Evolutionary conservation across 2,797 vertebrate species (phyloP).

Genomic region (Tapirus indicus): DNA sequence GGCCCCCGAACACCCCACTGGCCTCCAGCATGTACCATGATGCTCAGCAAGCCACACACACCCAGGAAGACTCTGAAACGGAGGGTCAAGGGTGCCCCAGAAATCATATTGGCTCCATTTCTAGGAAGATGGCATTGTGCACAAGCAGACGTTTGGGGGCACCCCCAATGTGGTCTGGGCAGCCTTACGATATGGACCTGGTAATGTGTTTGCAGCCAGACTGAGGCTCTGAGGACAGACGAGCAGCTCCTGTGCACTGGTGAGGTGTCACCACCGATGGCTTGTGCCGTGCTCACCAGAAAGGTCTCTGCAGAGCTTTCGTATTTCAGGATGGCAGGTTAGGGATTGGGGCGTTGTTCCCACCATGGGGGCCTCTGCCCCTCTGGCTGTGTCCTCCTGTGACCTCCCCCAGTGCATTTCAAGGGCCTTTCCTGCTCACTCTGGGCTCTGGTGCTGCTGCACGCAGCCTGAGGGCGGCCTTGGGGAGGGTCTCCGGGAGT

Average conservation of each 20-base stretch:
- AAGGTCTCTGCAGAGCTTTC: not conserved
- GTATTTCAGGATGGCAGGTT: not conserved
- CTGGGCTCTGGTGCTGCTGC: not conserved
- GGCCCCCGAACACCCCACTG: not conserved
- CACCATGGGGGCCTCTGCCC: not conserved
- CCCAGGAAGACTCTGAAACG: not conserved
- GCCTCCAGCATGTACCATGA: not conserved
- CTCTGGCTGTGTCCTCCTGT: not conserved
- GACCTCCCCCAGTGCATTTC: not conserved
- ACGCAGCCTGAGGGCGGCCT: not conserved
- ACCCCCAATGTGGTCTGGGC: not conserved
- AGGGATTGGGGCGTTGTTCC: not conserved
- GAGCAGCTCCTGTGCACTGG: not conserved
- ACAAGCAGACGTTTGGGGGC: accelerated
- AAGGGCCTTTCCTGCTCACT: no score
- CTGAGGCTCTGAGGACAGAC: not conserved
- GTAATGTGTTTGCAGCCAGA: not conserved
- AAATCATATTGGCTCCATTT: not conserved
- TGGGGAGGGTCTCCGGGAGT: not conserved
- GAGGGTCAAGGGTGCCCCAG: no score
- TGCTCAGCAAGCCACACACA: not conserved
- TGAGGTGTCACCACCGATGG: not conserved
- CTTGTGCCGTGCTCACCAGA: not conserved
- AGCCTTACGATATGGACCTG: not conserved
- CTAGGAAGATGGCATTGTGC: not conserved